Evolutionary conservation across 37 sponge, comb jelly and placozoan genomes (phyloP).

Genomic region (Ephydatia muelleri): DNA sequence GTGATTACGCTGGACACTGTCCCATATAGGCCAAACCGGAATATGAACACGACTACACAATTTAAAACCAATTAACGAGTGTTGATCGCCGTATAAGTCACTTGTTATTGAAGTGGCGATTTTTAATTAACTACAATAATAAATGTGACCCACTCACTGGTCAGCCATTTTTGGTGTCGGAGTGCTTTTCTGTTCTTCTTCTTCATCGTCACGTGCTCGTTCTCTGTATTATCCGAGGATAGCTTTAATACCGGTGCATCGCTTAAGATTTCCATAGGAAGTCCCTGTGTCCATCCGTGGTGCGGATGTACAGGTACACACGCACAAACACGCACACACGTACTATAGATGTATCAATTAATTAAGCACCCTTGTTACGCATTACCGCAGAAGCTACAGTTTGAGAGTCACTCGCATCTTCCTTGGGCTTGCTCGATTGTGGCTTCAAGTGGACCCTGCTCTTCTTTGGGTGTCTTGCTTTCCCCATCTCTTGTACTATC

Average conservation of each 20-base stretch:
- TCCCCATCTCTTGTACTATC: too few species aligned
- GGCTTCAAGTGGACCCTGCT: not conserved
- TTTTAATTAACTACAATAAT: not conserved
- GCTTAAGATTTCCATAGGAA: not conserved
- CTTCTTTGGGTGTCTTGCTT: not conserved
- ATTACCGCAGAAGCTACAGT: not conserved
- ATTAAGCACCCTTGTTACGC: too few species aligned
- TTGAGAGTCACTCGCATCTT: not conserved
- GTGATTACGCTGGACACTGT: too few species aligned
- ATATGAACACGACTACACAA: too few species aligned
- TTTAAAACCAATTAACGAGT: too few species aligned
- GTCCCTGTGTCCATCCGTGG: not conserved
- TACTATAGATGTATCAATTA: too few species aligned
- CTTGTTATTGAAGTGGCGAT: too few species aligned
- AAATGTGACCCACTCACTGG: constrained; percentile 11
- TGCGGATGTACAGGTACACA: too few species aligned
- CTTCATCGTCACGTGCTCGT: not conserved
- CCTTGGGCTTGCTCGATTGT: not conserved
- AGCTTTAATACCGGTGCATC: not conserved
- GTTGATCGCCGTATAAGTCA: too few species aligned
- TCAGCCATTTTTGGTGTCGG: constrained; percentile 37
- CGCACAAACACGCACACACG: not conserved
- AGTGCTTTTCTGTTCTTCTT: constrained; percentile 43
- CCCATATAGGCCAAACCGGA: too few species aligned
- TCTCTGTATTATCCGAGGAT: not conserved